Conservation (phyloP, 2,888 invertebrate genomes). For the Stenodera caucasica region DNA sequence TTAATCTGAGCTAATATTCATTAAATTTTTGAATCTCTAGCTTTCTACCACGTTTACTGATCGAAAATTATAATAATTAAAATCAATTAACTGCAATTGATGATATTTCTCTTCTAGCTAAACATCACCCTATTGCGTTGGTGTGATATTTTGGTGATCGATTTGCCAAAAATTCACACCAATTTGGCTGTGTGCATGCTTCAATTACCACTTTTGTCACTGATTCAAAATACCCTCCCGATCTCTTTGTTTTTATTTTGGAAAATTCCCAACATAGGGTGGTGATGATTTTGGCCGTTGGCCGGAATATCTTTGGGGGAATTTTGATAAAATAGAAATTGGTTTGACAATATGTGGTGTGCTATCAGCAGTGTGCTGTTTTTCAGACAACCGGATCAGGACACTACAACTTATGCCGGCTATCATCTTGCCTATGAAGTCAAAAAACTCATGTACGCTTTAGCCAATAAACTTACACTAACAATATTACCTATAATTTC, state of each 20-base stretch:
- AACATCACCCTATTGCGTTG: not conserved
- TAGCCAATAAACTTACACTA: conserved; percentile 56
- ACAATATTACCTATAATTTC: conserved; percentile 42
- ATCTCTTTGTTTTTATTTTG: not conserved
- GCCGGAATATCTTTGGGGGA: not conserved
- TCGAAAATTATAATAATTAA: not conserved
- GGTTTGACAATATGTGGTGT: conserved; percentile 47
- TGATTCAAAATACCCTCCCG: too few species aligned
- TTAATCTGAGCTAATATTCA: not conserved
- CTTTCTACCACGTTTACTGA: not conserved
- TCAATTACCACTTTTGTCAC: not conserved
- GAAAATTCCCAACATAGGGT: not conserved
- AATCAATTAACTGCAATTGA: not conserved
- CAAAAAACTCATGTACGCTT: conserved; percentile 99
- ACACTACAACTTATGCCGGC: conserved; percentile 95
- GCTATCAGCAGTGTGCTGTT: conserved; percentile 64
- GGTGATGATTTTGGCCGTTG: not conserved
- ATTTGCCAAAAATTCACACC: not conserved
- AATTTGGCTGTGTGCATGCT: not conserved
- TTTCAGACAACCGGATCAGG: conserved; percentile 83
- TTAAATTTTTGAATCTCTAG: not conserved
- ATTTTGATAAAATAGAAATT: conserved; percentile 25
- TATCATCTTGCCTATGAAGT: conserved; percentile 99
- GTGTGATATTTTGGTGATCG: not conserved
- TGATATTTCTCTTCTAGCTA: not conserved